A percentile compares a stretch with the other conserved stretches of the same genome.
phyloP scores from a whole-genome alignment of 1,140 invertebrate genomes.

The Atta colombica region DNA sequence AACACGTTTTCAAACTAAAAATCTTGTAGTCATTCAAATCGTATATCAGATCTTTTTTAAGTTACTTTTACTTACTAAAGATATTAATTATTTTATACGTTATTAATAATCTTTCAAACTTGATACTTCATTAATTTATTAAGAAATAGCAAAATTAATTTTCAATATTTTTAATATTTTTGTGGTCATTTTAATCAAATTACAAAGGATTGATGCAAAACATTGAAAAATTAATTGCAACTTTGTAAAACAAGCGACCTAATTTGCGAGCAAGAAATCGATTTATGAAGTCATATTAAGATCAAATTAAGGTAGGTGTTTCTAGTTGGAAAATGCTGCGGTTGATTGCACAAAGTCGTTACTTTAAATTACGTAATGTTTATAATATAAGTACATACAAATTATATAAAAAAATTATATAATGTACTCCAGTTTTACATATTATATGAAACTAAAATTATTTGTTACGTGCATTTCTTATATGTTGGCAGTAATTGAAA shows the following conservation, averaged over 20 bases:
- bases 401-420: neutral
- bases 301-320: neutral
- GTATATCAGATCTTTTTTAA: neutral
- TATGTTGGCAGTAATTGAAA: neutral
- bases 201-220: neutral
- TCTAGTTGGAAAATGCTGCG: neutral
- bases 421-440: neutral
- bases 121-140: neutral
- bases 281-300: constrained; percentile 6
- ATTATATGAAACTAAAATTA: too few species aligned
- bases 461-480: neutral
- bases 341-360: neutral
- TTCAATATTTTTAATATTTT: neutral
- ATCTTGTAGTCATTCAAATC: neutral
- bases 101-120: neutral
- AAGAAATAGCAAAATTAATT: neutral
- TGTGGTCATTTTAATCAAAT: neutral
- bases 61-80: too few species aligned
- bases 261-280: constrained; percentile 15
- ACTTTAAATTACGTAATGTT: constrained; percentile 2
- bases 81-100: neutral
- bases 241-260: constrained; percentile 5
- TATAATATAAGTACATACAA: neutral
- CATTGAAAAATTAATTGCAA: constrained; percentile 9
- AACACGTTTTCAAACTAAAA: neutral